Evolutionary conservation across 1,140 invertebrate genomes (phyloP).

Genomic region (Stenopsyche tienmushanensis): DNA sequence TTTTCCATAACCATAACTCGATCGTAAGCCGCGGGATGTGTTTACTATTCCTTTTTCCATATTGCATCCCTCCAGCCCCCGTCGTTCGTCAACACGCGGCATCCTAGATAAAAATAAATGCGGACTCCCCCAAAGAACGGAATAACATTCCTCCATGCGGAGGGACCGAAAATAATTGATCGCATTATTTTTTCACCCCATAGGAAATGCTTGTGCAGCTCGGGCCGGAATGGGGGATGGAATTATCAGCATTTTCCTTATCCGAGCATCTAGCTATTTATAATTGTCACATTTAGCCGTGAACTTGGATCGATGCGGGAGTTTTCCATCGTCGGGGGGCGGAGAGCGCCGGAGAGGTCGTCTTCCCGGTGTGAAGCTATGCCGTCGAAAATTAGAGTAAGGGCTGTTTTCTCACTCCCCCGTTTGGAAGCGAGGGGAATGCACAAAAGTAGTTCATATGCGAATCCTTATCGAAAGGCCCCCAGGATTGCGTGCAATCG

Average conservation of each 20-base stretch:
- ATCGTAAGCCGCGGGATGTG: not conserved
- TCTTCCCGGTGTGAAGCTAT: too few relatives aligned
- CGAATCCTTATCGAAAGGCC: constrained; percentile 23
- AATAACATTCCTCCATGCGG: not conserved
- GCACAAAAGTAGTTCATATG: constrained; percentile 15
- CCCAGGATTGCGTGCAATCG: too few relatives aligned
- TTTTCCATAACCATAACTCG: not conserved
- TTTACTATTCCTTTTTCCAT: too few relatives aligned
- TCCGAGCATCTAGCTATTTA: too few relatives aligned
- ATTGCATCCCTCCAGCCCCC: not conserved
- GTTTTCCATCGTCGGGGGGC: too few relatives aligned
- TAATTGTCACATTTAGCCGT: too few relatives aligned
- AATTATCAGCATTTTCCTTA: too few relatives aligned
- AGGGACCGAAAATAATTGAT: constrained; percentile 5
- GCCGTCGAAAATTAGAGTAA: constrained; percentile 16
- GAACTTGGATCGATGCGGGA: too few relatives aligned
- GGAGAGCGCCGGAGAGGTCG: too few relatives aligned
- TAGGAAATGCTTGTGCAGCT: too few relatives aligned
- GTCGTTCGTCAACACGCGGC: not conserved
- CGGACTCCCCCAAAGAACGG: not conserved
- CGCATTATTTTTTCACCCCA: not conserved
- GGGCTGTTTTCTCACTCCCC: not conserved
- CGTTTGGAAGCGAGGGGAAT: not conserved
- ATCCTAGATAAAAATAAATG: constrained; percentile 20
- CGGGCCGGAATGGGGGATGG: too few relatives aligned